Base-by-base conservation (phyloP, 2,888 invertebrate genomes). In the Tetranychus piercei region DNA sequence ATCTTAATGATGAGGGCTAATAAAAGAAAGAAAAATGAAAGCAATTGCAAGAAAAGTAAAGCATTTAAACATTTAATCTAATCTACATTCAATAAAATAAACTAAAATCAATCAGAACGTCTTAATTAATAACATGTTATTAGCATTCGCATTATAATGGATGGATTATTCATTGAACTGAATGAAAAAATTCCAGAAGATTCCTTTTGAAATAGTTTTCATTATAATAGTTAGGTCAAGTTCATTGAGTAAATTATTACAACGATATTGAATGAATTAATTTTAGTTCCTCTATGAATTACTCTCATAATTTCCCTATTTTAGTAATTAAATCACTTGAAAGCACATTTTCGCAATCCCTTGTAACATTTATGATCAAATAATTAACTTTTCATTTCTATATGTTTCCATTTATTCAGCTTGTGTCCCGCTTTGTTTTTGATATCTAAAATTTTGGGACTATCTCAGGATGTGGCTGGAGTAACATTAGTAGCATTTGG, bases 401-500 rank as follows among this genome's bases (percentile, higher is more conserved):
- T 23, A 23, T 34, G 34, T 34, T 34, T 34, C 34, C 34, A 34
- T 34, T 34, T 18, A 23, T 73, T 73, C 78, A 86, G 86, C 77
- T 85, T 86, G 78, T 86, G 86, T 76, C 86, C 86, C n/a, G 82
- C 85, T 1, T 78, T 86, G 11, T 82, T 84, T 72, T 82, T 83
- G 9, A 82, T 86, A 44, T 83, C 86, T 1, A 79, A 81, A 73
- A 79, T 82, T 1, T 78, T 86, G 70, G 81, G 81, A 44, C 80
- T 87, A 72, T 86, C 85, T 74, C 85, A 86, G 77, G 85, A 83
- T 78, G 82, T 86, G 55, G 86, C 86, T 9, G 88, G 88, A 4
- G 87, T 88, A 9, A 88, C 88, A n/a, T 84, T 88, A 78, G 80
- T 89, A 79, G 88, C 88, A 0, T 87, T 88, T 80, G 88, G 88